Base-by-base conservation (phyloP, 2,888 invertebrate genomes). In the Eupeodes latifasciatus region DNA sequence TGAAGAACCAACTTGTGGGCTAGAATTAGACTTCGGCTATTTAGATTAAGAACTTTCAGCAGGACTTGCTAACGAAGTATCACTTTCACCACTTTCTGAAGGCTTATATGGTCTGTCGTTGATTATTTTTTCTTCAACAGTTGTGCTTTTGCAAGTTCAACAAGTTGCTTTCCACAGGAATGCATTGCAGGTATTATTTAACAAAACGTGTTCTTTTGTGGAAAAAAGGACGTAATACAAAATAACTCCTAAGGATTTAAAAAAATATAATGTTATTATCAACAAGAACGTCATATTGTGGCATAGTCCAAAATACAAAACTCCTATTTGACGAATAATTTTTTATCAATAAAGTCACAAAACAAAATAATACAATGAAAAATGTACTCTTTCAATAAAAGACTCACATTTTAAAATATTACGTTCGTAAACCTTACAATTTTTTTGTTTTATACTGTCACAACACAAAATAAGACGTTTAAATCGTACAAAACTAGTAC, bases 291-390 rank as follows among this genome's bases (percentile, higher is more conserved):
- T 62, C 62, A 11, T 62, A 62, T 44, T 10, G 11, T 44, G 62
- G 44, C 62, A 64, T 44, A 11, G 6, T 19, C 44, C 10, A 44
- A 5, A 44, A 40, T 9, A 16, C 2, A 16, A 19, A 55, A 44
- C 27, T 57, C 27, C 27, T 57, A 1, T 12, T 27, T 0, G 57
- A 19, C 11, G 27, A 27, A 57, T 27, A 27, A 0, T 57, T 57
- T 64, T 64, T 2, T 64, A 64, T 64, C 62, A 64, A 64, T 19
- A 64, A 64, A 0, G 62, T 64, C 44, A 19, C 62, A 64, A 64
- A 12, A 64, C 44, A 44, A 16, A 44, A 64, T 64, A 64, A 64
- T n/a, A 44, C 16, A 2, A 64, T 12, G 40, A 19, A 64, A 62
- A 64, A 64, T 0, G 0, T 64, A 0, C 16, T 44, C 12, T 64